These are phyloP conservation scores for Lasioglossum oenotherae DNA, from an alignment of 2,888 invertebrate genomes.

Conservation along the genomic window DNA sequence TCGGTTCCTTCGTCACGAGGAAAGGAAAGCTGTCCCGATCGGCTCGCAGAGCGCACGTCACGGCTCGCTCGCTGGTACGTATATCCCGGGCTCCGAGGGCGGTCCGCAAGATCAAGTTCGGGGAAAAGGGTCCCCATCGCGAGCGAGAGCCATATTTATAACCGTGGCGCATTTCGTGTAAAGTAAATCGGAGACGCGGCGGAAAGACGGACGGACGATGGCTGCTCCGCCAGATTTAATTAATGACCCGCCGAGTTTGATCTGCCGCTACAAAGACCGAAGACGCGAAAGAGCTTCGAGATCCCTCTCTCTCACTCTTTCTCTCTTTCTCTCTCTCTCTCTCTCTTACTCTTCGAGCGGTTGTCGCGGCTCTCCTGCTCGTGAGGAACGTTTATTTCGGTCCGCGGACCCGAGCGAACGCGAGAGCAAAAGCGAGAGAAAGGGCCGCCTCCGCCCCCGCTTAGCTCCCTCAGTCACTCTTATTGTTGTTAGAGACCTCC, in stretches of 20 bases:
- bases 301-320: neutral
- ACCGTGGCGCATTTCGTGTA: conserved; percentile 75
- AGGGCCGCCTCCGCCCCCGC: conserved; percentile 40
- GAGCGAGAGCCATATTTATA: conserved; percentile 73
- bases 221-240: conserved; percentile 82
- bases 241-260: conserved; percentile 83
- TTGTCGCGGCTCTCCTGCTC: conserved; percentile 23
- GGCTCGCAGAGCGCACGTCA: conserved; percentile 38
- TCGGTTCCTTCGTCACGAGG: conserved; percentile 24
- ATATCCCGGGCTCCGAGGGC: conserved; percentile 65
- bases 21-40: conserved; percentile 40
- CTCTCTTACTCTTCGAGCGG: conserved; percentile 19
- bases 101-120: conserved; percentile 75
- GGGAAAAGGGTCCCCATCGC: conserved; percentile 74
- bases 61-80: conserved; percentile 19
- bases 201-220: conserved; percentile 72
- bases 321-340: neutral
- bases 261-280: conserved; percentile 81
- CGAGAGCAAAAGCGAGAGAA: conserved; percentile 38
- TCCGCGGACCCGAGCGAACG: conserved; percentile 35
- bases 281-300: conserved; percentile 49
- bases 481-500: conserved; percentile 42
- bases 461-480: conserved; percentile 41
- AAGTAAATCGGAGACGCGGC: conserved; percentile 74
- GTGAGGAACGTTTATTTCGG: conserved; percentile 63